A percentile compares a stretch with the other conserved stretches of the same genome.
Evolutionary conservation across 2,113 vertebrate genomes (phyloP).

Genomic region (Tetrax tetrax): DNA sequence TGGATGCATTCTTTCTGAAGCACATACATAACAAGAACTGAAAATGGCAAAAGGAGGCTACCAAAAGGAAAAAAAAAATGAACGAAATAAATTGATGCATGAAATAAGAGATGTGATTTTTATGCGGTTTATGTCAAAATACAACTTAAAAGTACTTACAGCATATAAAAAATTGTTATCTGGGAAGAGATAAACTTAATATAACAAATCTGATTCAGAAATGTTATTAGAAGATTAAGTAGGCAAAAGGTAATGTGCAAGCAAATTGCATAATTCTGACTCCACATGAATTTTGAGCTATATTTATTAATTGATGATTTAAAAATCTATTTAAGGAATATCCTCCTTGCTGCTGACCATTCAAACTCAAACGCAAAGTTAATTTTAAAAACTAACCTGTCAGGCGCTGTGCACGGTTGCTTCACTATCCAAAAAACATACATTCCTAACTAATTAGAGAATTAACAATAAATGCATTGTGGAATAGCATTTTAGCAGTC

Average conservation of each 20-base stretch:
- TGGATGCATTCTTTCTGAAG: slow-evolving; percentile 63
- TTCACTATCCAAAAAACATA: not conserved
- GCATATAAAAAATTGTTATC: not conserved
- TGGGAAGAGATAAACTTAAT: not conserved
- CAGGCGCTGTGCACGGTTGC: not conserved
- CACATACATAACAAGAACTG: slow-evolving; percentile 39
- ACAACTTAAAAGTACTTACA: not conserved
- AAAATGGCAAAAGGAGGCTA: slow-evolving; percentile 23
- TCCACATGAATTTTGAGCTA: not conserved
- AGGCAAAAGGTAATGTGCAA: not conserved
- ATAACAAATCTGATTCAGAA: not conserved
- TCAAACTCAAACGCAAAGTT: not conserved
- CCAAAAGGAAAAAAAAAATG: not conserved
- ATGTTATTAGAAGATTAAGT: not conserved
- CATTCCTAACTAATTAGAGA: slow-evolving; percentile 17
- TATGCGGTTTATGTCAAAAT: not conserved
- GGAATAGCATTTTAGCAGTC: slow-evolving; percentile 12
- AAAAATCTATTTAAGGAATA: not conserved
- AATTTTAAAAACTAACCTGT: slow-evolving; percentile 17
- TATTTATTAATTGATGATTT: not conserved
- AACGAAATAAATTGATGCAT: not conserved
- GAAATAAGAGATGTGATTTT: not conserved
- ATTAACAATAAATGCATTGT: slow-evolving; percentile 30
- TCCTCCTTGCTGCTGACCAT: not conserved
- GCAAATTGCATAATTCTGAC: not conserved